Conservation (phyloP, 1,140 invertebrate species). For the Asobara japonica region DNA sequence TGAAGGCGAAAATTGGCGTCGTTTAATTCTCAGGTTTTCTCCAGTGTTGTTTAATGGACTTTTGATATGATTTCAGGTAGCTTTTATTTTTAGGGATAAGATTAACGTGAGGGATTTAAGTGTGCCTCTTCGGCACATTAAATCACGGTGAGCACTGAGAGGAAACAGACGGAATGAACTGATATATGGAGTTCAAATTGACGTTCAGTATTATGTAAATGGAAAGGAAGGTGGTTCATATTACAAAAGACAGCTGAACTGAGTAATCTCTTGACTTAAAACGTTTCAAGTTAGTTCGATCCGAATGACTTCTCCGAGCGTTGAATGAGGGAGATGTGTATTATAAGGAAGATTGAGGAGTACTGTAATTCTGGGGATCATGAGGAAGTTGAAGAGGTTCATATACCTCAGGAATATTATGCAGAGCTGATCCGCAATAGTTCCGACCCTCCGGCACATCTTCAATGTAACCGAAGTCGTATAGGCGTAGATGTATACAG, state of each 20-base stretch:
- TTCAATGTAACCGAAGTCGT: conserved; percentile 1
- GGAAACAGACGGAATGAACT: background rate
- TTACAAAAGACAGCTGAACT: background rate
- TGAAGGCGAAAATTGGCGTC: conserved; percentile 50
- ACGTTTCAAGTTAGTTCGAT: too few species aligned
- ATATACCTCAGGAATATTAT: background rate
- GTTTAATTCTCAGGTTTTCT: conserved; percentile 39
- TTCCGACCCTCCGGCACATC: background rate
- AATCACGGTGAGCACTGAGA: background rate
- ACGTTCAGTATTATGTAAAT: background rate
- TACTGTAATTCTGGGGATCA: background rate
- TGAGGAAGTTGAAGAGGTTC: background rate
- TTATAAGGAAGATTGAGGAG: background rate
- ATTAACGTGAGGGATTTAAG: background rate
- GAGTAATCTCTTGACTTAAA: background rate
- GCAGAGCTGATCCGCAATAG: conserved; percentile 24
- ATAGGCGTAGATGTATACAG: background rate
- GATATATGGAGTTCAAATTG: conserved; percentile 1
- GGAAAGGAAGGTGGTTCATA: background rate
- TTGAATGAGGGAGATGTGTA: too few species aligned
- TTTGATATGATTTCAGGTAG: background rate
- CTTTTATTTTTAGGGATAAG: background rate
- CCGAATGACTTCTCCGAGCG: too few species aligned
- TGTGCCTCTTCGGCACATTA: background rate
- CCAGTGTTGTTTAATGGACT: background rate